Conservation (phyloP, 2,113 vertebrate genomes). For the Xenopus borealis region DNA sequence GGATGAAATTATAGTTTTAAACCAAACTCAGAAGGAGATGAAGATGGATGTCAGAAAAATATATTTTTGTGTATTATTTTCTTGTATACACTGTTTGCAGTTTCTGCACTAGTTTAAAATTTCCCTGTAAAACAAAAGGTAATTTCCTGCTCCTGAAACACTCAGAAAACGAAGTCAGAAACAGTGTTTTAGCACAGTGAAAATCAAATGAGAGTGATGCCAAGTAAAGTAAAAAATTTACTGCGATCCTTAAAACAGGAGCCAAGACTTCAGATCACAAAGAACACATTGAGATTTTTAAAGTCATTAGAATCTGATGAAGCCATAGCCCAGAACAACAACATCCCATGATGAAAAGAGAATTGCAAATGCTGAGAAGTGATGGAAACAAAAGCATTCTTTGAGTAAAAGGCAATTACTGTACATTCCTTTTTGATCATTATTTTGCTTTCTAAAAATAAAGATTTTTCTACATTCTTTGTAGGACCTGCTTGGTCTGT, state of each 20-base stretch:
- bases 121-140: neutral
- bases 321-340: constrained; percentile 31
- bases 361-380: constrained; percentile 19
- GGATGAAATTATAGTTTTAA: too few relatives aligned
- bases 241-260: constrained; percentile 1
- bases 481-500: neutral
- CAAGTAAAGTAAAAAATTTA: constrained; percentile 18
- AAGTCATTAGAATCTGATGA: constrained; percentile 40
- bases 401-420: constrained; percentile 26
- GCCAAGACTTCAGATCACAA: constrained; percentile 24
- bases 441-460: constrained; percentile 25
- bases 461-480: constrained; percentile 21
- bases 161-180: constrained; percentile 13
- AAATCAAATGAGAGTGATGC: constrained; percentile 8
- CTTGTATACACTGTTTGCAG: too few relatives aligned
- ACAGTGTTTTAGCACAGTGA: neutral
- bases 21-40: too few relatives aligned
- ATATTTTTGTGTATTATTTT: too few relatives aligned
- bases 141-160: neutral
- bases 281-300: constrained; percentile 40
- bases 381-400: constrained; percentile 34
- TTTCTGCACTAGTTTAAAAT: neutral
- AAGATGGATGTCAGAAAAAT: too few relatives aligned
- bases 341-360: constrained; percentile 39
- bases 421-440: constrained; percentile 30